Conservation (phyloP, 1,140 invertebrate genomes). For the Metaphire vulgaris region DNA sequence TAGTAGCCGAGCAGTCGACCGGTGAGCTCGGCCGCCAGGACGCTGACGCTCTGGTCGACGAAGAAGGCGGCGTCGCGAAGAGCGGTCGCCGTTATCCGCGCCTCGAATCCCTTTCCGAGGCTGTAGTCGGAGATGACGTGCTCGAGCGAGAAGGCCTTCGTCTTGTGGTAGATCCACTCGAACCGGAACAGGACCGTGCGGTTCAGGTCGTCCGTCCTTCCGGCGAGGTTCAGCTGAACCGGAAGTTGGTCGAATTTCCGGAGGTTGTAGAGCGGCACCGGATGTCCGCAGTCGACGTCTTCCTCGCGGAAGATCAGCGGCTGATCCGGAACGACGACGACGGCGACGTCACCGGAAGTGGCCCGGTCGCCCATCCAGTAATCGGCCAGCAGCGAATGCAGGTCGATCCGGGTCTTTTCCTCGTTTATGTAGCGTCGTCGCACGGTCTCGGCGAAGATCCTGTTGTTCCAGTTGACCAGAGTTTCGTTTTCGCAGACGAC, state of each 20-base stretch:
- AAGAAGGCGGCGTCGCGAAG: slow-evolving; percentile 64
- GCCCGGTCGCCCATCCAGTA: slow-evolving; percentile 77
- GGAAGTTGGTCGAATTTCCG: slow-evolving; percentile 69
- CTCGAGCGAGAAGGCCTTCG: slow-evolving; percentile 87
- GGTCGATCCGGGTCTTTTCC: slow-evolving; percentile 57
- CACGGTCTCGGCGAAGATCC: slow-evolving; percentile 8
- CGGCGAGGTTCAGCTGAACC: slow-evolving; percentile 81
- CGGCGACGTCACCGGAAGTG: slow-evolving; percentile 68
- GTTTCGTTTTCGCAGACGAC: slow-evolving; percentile 17
- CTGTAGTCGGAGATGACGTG: slow-evolving; percentile 88
- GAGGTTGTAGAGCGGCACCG: slow-evolving; percentile 61
- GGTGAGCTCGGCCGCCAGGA: slow-evolving; percentile 88
- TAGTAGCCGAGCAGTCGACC: slow-evolving; percentile 74
- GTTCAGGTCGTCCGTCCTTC: slow-evolving; percentile 81
- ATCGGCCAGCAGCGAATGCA: slow-evolving; percentile 64
- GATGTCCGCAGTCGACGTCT: slow-evolving; percentile 68
- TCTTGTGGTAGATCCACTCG: slow-evolving; percentile 91
- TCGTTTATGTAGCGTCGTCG: slow-evolving; percentile 3
- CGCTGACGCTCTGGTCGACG: slow-evolving; percentile 80
- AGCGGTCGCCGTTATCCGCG: slow-evolving; percentile 78
- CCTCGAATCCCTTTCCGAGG: slow-evolving; percentile 78
- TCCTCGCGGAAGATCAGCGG: slow-evolving; percentile 71
- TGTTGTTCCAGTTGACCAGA: slow-evolving; percentile 15
- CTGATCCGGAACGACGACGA: slow-evolving; percentile 89
- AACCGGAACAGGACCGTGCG: slow-evolving; percentile 94